Conservation (phyloP, 2,797 vertebrate species). For the Spheniscus humboldti region DNA sequence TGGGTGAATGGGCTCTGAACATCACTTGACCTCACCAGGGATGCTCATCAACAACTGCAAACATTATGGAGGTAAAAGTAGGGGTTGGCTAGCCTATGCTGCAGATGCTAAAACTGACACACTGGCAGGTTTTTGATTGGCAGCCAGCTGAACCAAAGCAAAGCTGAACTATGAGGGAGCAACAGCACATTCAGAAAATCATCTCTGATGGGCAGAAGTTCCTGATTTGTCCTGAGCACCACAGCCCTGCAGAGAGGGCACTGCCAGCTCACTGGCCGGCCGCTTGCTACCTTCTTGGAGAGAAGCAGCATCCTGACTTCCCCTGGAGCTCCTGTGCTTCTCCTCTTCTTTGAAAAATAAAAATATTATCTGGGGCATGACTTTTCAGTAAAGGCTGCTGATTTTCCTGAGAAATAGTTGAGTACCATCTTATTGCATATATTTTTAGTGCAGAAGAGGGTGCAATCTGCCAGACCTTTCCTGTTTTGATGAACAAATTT, state of each 20-base stretch:
- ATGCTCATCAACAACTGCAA: neutral
- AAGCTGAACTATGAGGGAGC: neutral
- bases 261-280: neutral
- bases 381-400: neutral
- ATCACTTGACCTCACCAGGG: fast-evolving
- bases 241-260: neutral
- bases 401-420: neutral
- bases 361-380: neutral
- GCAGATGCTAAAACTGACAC: neutral
- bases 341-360: neutral
- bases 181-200: neutral
- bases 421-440: neutral
- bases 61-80: neutral
- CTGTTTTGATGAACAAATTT: neutral
- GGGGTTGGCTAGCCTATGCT: neutral
- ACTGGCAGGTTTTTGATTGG: neutral
- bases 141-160: neutral
- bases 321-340: neutral
- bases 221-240: neutral
- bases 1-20: neutral
- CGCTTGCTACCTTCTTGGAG: neutral
- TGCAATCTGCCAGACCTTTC: neutral
- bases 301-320: neutral
- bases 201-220: neutral
- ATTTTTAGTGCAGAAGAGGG: neutral